phyloP scores from a whole-genome alignment of 2,888 invertebrate species.

The Zelleria hepariella region DNA sequence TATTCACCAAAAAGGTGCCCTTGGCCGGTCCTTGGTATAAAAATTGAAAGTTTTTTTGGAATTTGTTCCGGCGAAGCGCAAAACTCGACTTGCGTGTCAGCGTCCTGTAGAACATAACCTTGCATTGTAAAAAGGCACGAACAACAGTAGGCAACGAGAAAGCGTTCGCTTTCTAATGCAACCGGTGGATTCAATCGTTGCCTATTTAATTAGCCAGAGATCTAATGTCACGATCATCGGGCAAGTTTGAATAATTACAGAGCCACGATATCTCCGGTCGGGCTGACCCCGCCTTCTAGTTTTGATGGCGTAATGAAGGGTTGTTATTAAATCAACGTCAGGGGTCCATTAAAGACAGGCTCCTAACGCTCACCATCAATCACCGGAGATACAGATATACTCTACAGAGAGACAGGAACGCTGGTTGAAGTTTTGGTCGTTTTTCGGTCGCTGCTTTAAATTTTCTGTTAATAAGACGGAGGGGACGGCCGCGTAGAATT shows the following conservation, averaged over 20 bases:
- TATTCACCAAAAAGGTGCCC: conserved; percentile 16
- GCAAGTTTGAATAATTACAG: conserved; percentile 26
- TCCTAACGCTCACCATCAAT: conserved; percentile 49
- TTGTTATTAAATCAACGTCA: conserved; percentile 71
- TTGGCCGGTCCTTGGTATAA: conserved; percentile 35
- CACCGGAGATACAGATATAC: conserved; percentile 24
- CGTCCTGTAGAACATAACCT: conserved; percentile 2
- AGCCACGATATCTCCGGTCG: conserved; percentile 12
- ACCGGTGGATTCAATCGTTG: conserved; percentile 7
- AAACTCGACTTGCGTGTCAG: conserved; percentile 7
- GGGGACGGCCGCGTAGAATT: not conserved
- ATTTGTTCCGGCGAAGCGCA: conserved; percentile 1
- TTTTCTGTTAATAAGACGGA: not conserved
- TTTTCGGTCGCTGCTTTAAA: not conserved
- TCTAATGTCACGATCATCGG: conserved; percentile 12
- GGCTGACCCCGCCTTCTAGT: conserved; percentile 23
- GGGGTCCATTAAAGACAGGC: conserved; percentile 59
- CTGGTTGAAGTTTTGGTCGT: not conserved
- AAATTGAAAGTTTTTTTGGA: conserved; percentile 28
- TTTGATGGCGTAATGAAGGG: conserved; percentile 63
- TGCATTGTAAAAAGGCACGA: not conserved
- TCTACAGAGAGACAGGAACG: not conserved
- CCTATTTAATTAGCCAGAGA: conserved; percentile 19
- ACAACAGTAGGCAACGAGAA: not conserved
- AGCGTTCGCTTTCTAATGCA: conserved; percentile 7